phyloP scores from a whole-genome alignment of 2,113 vertebrate genomes.

The Fulica atra region DNA sequence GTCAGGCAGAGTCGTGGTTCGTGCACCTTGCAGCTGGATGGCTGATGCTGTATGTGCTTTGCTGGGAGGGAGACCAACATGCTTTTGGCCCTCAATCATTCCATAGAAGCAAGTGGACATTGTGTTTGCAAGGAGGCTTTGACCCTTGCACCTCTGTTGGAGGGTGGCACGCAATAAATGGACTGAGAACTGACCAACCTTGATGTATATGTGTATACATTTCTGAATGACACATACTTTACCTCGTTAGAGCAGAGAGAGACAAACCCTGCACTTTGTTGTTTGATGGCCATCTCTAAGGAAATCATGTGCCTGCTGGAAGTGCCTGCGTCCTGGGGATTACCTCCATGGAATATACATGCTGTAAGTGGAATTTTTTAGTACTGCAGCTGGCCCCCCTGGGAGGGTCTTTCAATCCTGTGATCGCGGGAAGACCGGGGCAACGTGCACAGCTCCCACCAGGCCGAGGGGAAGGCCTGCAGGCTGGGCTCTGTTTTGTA shows the following conservation, averaged over 20 bases:
- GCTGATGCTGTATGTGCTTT: no score
- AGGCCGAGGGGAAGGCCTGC: background rate
- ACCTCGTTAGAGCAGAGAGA: background rate
- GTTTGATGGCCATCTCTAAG: fast-evolving
- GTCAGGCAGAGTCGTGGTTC: background rate
- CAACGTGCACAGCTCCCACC: fast-evolving
- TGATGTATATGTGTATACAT: background rate
- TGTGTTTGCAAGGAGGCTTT: background rate
- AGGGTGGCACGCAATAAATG: background rate
- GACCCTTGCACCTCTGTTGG: background rate
- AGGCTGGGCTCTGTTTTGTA: background rate
- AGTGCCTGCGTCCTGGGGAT: background rate
- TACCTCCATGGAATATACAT: background rate
- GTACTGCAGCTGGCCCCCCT: background rate
- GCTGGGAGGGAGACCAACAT: background rate
- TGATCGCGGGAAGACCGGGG: background rate
- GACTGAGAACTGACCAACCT: background rate
- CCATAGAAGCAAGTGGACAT: background rate
- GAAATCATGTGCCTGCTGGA: background rate
- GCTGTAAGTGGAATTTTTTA: background rate
- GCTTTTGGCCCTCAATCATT: background rate
- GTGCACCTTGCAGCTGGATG: background rate
- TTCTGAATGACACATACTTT: background rate
- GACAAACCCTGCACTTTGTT: background rate
- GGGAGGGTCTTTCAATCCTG: background rate